Conservation (phyloP, 2,113 vertebrate species). For the Hiodon tergisus region DNA sequence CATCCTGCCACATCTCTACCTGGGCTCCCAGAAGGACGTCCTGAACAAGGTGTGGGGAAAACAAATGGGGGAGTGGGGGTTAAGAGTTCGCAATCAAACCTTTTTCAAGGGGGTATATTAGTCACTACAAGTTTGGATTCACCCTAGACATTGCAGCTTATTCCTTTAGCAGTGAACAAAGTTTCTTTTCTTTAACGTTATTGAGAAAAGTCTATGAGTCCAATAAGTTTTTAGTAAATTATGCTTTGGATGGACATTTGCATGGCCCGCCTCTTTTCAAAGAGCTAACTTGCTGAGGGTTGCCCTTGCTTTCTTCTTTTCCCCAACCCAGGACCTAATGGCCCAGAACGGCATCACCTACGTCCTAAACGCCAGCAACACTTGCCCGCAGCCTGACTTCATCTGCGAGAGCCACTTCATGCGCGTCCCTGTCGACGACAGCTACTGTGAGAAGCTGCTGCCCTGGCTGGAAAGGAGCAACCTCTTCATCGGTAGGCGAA, state of each 20-base stretch:
- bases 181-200: no score
- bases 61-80: neutral
- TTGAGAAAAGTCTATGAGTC: no score
- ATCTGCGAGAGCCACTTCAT: slow-evolving; percentile 96
- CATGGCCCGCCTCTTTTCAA: neutral
- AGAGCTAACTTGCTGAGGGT: no score
- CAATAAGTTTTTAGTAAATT: no score
- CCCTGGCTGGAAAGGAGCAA: slow-evolving; percentile 96
- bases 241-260: neutral
- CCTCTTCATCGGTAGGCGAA: slow-evolving; percentile 86
- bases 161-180: no score
- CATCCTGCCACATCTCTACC: slow-evolving; percentile 93
- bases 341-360: slow-evolving; percentile 92
- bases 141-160: neutral
- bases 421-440: slow-evolving; percentile 95
- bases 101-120: no score
- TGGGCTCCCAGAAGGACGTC: slow-evolving; percentile 95
- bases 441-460: slow-evolving; percentile 94
- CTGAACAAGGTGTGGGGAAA: slow-evolving; percentile 77
- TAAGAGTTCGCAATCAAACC: no score
- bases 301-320: neutral
- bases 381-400: slow-evolving; percentile 95
- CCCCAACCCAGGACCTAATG: slow-evolving; percentile 79
- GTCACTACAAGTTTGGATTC: neutral
- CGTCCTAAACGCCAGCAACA: slow-evolving; percentile 95